These are phyloP conservation scores for Adrianichthys oophorus DNA, from an alignment of 2,797 vertebrate species.

Conservation along the genomic window DNA sequence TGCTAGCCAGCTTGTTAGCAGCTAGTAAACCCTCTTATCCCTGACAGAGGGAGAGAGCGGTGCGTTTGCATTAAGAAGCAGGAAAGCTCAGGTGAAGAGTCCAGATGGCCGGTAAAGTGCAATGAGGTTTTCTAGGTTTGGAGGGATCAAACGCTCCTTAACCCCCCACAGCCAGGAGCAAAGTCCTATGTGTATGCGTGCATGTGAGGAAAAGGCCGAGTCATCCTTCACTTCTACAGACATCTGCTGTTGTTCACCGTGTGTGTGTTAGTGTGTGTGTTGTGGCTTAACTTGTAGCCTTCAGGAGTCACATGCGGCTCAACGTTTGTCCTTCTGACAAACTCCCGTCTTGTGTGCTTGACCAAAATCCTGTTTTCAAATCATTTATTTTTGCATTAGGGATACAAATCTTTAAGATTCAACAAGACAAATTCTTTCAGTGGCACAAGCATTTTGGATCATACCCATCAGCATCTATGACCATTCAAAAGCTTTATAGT, in stretches of 20 bases:
- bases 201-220: constrained; percentile 26
- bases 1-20: constrained; percentile 22
- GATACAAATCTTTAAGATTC: not conserved
- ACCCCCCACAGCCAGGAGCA: constrained; percentile 38
- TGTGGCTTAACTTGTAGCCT: constrained; percentile 56
- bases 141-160: constrained; percentile 62
- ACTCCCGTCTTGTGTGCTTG: constrained; percentile 1
- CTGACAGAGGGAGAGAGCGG: constrained; percentile 35
- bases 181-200: constrained; percentile 5
- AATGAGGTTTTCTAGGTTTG: constrained; percentile 45
- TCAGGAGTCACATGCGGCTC: constrained; percentile 54
- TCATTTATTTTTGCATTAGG: constrained; percentile 2
- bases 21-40: constrained; percentile 44
- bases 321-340: constrained; percentile 42
- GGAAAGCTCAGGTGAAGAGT: constrained; percentile 38
- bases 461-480: not conserved
- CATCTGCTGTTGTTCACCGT: constrained; percentile 42
- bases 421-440: no score
- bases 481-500: no score
- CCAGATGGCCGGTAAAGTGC: constrained; percentile 62
- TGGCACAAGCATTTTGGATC: not conserved
- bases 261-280: constrained; percentile 25
- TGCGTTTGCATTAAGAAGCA: constrained; percentile 16
- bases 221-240: constrained; percentile 31
- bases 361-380: constrained; percentile 10